Conservation (phyloP, 23 tunicate species). For the Pegea sp. region DNA sequence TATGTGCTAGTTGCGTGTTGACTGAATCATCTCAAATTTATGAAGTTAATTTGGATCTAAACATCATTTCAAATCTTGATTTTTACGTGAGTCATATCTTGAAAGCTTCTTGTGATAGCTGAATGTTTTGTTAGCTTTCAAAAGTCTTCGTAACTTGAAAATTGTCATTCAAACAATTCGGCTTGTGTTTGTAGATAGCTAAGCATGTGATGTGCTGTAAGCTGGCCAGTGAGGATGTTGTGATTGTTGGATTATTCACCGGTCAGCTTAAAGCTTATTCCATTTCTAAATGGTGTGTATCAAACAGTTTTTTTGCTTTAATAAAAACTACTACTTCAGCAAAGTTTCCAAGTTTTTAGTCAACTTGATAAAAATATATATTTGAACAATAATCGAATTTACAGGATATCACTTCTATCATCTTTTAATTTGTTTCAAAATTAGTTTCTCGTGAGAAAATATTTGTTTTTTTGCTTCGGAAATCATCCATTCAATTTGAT, state of each 20-base stretch:
- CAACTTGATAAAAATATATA: background rate
- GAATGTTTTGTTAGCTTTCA: too few species aligned
- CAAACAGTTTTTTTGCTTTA: background rate
- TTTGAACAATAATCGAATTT: background rate
- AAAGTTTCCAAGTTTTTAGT: background rate
- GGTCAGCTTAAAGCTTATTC: constrained; percentile 55
- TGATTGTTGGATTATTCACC: constrained; percentile 28
- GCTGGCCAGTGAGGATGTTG: constrained; percentile 21
- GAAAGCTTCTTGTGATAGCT: too few species aligned
- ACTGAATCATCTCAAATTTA: constrained; percentile 20
- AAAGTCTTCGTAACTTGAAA: too few species aligned
- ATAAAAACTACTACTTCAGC: background rate
- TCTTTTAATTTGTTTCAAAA: too few species aligned
- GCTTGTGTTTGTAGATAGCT: too few species aligned
- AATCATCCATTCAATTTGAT: background rate
- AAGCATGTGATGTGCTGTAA: constrained; percentile 29
- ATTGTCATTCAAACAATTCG: too few species aligned
- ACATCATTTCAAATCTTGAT: too few species aligned
- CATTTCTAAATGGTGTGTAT: constrained; percentile 6
- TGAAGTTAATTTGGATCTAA: constrained; percentile 5
- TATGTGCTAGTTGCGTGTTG: constrained; percentile 18
- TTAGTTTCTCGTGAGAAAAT: background rate
- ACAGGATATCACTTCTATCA: too few species aligned
- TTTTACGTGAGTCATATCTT: too few species aligned
- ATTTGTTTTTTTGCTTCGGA: background rate